These are phyloP conservation scores for Thaumatotibia leucotreta DNA, from an alignment of 1,140 invertebrate species.

Conservation along the genomic window DNA sequence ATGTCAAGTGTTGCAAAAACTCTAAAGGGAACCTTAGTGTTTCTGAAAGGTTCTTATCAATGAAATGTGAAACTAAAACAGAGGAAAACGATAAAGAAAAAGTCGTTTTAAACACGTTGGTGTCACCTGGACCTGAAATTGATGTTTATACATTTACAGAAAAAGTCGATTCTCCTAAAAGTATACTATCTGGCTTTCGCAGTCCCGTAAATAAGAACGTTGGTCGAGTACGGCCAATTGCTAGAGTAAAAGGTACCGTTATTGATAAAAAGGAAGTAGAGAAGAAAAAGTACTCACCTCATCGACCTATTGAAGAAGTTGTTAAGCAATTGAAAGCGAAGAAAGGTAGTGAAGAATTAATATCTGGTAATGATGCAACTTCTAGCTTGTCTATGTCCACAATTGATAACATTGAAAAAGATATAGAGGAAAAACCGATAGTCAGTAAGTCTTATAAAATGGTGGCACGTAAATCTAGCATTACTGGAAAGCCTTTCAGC, in stretches of 20 bases:
- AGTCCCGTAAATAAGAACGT: conserved; percentile 63
- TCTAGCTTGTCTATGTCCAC: conserved; percentile 24
- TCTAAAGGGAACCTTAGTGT: conserved; percentile 65
- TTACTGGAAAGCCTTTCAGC: conserved; percentile 68
- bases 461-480: conserved; percentile 68
- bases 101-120: conserved; percentile 42
- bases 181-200: conserved; percentile 64
- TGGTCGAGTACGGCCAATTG: conserved; percentile 69
- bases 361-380: conserved; percentile 25
- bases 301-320: conserved; percentile 70
- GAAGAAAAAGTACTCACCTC: conserved; percentile 69
- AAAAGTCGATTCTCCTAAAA: conserved; percentile 71
- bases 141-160: conserved; percentile 71
- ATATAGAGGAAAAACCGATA: conserved; percentile 50
- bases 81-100: conserved; percentile 59
- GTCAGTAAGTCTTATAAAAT: conserved; percentile 72
- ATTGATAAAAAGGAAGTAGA: conserved; percentile 72
- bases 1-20: conserved; percentile 67
- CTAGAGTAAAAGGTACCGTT: conserved; percentile 72
- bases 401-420: conserved; percentile 29
- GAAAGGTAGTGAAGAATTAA: conserved; percentile 57
- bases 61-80: conserved; percentile 59
- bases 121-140: conserved; percentile 63
- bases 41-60: conserved; percentile 62
- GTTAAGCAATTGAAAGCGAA: conserved; percentile 67